Evolutionary conservation across 1,140 invertebrate genomes (phyloP).

Genomic region (Phymorhynchus buccinoides): DNA sequence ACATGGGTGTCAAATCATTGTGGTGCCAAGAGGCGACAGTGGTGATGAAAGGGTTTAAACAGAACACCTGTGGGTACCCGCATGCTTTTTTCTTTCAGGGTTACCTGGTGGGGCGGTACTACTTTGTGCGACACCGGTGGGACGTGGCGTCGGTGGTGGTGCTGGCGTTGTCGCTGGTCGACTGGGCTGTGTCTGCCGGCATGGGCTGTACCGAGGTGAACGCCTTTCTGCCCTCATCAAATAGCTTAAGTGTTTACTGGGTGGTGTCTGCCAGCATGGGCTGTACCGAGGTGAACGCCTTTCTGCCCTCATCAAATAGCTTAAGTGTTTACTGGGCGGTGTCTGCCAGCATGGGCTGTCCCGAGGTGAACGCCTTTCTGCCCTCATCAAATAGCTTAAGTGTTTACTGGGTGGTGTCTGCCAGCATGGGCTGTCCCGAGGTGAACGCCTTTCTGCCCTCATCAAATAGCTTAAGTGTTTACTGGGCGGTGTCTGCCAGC

Average conservation of each 20-base stretch:
- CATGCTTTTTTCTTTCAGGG: conserved; percentile 45
- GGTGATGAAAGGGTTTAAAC: not conserved
- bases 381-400: too few species aligned
- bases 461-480: too few species aligned
- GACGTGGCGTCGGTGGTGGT: conserved; percentile 58
- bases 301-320: too few species aligned
- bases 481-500: too few species aligned
- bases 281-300: conserved; percentile 69
- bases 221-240: too few species aligned
- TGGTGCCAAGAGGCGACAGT: too few species aligned
- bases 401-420: conserved; percentile 66
- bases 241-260: too few species aligned
- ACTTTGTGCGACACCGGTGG: conserved; percentile 65
- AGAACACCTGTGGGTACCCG: not conserved
- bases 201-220: conserved; percentile 66
- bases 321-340: conserved; percentile 67
- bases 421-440: conserved; percentile 61
- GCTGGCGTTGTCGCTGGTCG: conserved; percentile 62
- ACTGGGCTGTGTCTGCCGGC: conserved; percentile 64
- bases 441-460: too few species aligned
- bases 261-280: conserved; percentile 57
- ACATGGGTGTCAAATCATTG: too few species aligned
- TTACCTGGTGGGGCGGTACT: conserved; percentile 57
- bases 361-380: too few species aligned
- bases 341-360: conserved; percentile 60